phyloP scores from a whole-genome alignment of 2,797 vertebrate genomes.

The Triplophysa yarkandensis region DNA sequence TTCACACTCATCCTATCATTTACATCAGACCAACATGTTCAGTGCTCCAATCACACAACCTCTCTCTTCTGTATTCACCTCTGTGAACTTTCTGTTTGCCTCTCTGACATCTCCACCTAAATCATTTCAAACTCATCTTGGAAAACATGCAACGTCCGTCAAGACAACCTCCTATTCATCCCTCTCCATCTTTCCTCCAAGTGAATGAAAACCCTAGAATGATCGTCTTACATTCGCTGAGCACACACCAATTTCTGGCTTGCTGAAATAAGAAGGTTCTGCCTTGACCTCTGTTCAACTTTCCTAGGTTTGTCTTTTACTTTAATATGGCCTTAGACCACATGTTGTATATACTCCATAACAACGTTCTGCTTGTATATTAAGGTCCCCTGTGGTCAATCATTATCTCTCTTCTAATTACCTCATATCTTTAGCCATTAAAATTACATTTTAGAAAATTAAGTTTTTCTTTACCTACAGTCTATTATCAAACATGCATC shows the following conservation, averaged over 20 bases:
- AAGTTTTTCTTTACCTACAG: not conserved
- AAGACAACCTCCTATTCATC: not conserved
- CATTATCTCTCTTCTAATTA: no score
- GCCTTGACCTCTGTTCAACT: not conserved
- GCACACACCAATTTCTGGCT: not conserved
- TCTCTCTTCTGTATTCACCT: not conserved
- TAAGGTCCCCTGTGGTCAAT: no score
- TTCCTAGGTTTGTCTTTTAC: not conserved
- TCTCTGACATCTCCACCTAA: not conserved
- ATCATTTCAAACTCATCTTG: not conserved
- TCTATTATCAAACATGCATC: slow-evolving; percentile 1
- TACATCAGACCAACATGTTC: not conserved
- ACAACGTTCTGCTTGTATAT: no score
- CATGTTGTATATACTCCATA: no score
- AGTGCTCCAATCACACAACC: not conserved
- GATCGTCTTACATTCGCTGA: not conserved
- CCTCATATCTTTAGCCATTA: no score
- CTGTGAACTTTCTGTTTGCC: not conserved
- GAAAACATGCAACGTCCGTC: not conserved
- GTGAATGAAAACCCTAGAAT: not conserved
- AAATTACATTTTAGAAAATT: no score
- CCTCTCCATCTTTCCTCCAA: not conserved
- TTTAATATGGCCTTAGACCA: not conserved
- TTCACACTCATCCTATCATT: no score
- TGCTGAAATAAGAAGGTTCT: not conserved